Evolutionary conservation across 2,113 vertebrate genomes (phyloP).

Genomic region (Thalassarche chlororhynchos): DNA sequence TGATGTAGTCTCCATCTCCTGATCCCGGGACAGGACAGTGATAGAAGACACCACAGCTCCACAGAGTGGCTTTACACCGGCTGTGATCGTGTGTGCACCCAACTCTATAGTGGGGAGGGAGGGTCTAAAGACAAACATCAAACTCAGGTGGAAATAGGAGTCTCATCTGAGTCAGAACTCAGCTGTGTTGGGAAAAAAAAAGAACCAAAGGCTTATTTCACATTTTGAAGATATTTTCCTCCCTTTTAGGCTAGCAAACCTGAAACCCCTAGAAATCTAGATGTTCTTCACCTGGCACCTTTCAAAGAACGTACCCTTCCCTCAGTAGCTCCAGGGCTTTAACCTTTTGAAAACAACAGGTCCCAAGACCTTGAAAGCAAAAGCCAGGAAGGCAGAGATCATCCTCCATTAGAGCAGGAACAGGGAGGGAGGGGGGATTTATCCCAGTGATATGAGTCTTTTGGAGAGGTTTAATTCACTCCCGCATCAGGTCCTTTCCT

Average conservation of each 20-base stretch:
- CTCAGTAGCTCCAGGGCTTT: neutral
- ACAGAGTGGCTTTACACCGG: neutral
- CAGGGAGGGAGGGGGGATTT: neutral
- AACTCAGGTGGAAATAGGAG: neutral
- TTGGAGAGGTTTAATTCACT: constrained; percentile 44
- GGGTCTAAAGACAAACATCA: neutral
- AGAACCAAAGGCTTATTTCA: neutral
- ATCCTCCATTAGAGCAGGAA: neutral
- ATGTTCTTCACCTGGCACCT: neutral
- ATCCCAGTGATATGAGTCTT: neutral
- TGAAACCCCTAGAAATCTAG: neutral
- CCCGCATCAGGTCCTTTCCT: neutral
- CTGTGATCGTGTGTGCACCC: fast-evolving
- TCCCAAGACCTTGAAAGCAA: neutral
- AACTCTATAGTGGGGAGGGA: neutral
- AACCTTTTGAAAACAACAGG: constrained; percentile 28
- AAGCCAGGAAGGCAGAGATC: neutral
- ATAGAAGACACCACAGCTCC: neutral
- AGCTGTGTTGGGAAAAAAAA: neutral
- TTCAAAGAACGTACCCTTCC: neutral
- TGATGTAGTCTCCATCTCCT: neutral
- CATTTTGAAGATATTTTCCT: neutral
- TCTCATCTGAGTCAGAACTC: neutral
- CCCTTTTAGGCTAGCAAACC: neutral
- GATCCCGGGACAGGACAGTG: neutral